Evolutionary conservation across 37 sponge, comb jelly and placozoan genomes (phyloP).

Genomic region (Halichondria panicea): DNA sequence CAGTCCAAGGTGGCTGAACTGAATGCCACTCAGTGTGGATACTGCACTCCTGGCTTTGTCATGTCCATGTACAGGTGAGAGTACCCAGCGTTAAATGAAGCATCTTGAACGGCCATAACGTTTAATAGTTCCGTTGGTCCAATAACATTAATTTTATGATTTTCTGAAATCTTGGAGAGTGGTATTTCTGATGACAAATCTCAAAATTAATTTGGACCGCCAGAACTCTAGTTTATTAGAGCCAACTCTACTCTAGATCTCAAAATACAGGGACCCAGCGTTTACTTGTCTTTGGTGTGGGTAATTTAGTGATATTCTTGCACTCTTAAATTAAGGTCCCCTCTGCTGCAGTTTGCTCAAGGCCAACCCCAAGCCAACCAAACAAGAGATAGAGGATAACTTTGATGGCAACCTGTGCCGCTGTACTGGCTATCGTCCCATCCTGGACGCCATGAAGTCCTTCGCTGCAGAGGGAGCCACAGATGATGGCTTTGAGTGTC

Average conservation of each 20-base stretch:
- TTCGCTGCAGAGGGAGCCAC: slow-evolving; percentile 36
- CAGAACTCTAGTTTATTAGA: no score
- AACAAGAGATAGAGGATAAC: slow-evolving; percentile 32
- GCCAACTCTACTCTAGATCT: no score
- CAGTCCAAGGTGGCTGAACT: slow-evolving; percentile 35
- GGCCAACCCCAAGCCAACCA: slow-evolving; percentile 27
- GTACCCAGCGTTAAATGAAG: no score
- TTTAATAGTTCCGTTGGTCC: no score
- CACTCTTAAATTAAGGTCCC: neutral
- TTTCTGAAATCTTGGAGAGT: no score
- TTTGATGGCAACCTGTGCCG: slow-evolving; percentile 72
- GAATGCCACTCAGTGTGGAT: slow-evolving; percentile 61
- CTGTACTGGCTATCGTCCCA: slow-evolving; percentile 73
- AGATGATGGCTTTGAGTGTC: neutral
- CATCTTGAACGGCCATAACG: no score
- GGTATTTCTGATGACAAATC: no score
- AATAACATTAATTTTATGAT: no score
- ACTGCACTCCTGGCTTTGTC: slow-evolving; percentile 61
- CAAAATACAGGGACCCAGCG: no score
- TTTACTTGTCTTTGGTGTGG: no score
- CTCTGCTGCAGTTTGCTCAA: slow-evolving; percentile 49
- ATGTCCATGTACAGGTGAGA: slow-evolving; percentile 68
- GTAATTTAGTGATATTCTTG: no score
- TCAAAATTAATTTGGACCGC: no score
- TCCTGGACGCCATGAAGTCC: slow-evolving; percentile 80